Percentiles rank a stretch among this genome's conserved stretches.
phyloP scores from a whole-genome alignment of 2,113 vertebrate species.

The Nesospiza acunhae region DNA sequence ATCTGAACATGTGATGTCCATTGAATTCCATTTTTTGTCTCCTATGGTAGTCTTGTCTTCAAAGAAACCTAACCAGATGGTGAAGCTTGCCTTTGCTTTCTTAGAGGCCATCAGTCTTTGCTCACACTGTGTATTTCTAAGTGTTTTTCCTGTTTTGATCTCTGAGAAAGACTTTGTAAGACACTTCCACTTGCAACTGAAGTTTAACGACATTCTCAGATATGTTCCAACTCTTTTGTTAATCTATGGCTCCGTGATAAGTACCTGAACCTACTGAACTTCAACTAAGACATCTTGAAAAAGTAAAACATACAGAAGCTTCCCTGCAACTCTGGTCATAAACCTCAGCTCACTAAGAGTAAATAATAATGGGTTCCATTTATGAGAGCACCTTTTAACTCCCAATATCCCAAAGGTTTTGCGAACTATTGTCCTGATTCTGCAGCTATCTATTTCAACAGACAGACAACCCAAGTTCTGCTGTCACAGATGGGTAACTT shows the following conservation, averaged over 20 bases:
- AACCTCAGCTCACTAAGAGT: background rate
- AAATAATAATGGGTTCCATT: conserved; percentile 1
- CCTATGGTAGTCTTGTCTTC: conserved; percentile 26
- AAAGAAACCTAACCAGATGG: conserved; percentile 51
- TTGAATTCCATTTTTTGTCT: conserved; percentile 51
- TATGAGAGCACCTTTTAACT: background rate
- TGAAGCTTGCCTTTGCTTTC: conserved; percentile 37
- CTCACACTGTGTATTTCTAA: conserved; percentile 64
- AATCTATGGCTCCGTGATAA: background rate
- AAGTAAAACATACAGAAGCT: background rate
- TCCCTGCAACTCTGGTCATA: background rate
- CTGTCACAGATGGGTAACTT: background rate
- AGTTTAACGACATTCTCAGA: conserved; percentile 36
- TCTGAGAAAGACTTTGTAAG: conserved; percentile 44
- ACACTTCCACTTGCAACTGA: conserved; percentile 23
- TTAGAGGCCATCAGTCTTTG: conserved; percentile 36
- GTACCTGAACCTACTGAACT: conserved; percentile 5
- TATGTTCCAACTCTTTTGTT: conserved; percentile 19
- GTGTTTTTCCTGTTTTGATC: conserved; percentile 55
- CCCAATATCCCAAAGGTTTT: background rate
- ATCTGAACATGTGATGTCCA: conserved; percentile 37
- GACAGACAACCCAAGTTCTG: background rate
- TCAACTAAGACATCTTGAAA: conserved; percentile 19
- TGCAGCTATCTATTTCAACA: background rate
- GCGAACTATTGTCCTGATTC: background rate